Evolutionary conservation across 2,113 vertebrate species (phyloP).

Genomic region (Cololabis saira): DNA sequence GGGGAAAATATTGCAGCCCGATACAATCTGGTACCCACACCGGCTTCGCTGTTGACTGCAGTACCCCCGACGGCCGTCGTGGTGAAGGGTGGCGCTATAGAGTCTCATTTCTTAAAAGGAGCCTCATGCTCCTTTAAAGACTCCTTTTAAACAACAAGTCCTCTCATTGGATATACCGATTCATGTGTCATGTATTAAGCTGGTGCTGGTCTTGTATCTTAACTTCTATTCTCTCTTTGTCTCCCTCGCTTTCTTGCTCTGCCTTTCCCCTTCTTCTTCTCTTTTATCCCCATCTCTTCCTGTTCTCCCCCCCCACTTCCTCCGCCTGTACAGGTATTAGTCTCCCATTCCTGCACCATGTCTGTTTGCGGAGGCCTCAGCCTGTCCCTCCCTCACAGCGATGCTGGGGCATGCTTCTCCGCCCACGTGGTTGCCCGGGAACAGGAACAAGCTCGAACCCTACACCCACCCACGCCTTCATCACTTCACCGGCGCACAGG

Average conservation of each 20-base stretch:
- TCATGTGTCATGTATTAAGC: conserved; percentile 15
- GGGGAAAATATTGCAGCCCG: no score
- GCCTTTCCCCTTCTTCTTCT: not conserved
- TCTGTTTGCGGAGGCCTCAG: conserved; percentile 60
- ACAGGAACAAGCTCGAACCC: conserved; percentile 30
- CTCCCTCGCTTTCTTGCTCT: not conserved
- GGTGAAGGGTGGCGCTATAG: no score
- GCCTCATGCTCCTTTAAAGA: no score
- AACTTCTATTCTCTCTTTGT: conserved; percentile 42
- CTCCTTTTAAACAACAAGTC: no score
- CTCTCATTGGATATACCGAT: no score
- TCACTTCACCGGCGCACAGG: conserved; percentile 36
- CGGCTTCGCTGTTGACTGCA: no score
- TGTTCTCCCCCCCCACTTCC: not conserved
- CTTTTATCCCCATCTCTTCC: conserved; percentile 13
- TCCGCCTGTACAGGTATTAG: conserved; percentile 65
- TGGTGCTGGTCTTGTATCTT: conserved; percentile 34
- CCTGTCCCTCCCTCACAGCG: conserved; percentile 48
- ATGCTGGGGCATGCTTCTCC: conserved; percentile 31
- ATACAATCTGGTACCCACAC: no score
- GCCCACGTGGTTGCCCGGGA: conserved; percentile 40
- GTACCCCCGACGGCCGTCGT: no score
- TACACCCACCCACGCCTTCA: conserved; percentile 25
- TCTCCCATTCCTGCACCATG: conserved; percentile 79
- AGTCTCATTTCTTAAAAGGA: no score